A percentile compares a stretch with the other conserved stretches of the same genome.
These are phyloP conservation scores for Gymnothorax javanicus DNA, from an alignment of 2,797 vertebrate species.

Conservation along the genomic window DNA sequence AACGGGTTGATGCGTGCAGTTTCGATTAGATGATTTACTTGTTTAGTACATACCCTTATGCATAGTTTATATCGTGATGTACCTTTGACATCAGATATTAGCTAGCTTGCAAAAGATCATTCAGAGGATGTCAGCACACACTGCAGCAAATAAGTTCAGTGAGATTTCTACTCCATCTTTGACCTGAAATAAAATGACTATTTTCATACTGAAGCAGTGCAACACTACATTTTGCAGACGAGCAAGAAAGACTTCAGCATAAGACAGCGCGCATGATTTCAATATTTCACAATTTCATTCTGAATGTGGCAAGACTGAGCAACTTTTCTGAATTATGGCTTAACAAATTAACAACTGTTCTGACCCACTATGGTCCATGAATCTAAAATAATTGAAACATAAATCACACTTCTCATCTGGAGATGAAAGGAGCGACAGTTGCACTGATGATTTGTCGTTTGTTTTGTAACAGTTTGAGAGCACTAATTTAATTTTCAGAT, in stretches of 20 bases:
- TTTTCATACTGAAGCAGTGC: not conserved
- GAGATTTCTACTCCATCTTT: not conserved
- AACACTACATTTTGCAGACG: not conserved
- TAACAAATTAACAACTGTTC: not conserved
- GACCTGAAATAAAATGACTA: not conserved
- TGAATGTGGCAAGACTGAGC: not conserved
- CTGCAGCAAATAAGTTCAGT: not conserved
- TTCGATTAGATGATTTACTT: not conserved
- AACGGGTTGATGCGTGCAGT: not conserved
- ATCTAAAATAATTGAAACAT: conserved; percentile 1
- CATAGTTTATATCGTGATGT: not conserved
- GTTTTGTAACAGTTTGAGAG: not conserved
- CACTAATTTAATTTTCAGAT: not conserved
- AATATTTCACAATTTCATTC: not conserved
- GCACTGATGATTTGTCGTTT: not conserved
- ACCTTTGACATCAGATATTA: not conserved
- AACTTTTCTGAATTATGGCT: not conserved
- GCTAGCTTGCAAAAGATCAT: not conserved
- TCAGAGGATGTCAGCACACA: too few species aligned
- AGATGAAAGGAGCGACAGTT: not conserved
- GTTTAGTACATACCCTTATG: not conserved
- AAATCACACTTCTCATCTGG: not conserved
- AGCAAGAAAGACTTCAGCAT: not conserved
- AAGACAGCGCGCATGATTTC: not conserved
- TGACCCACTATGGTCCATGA: not conserved